Evolutionary conservation across 1,140 invertebrate species (phyloP).

Genomic region (Brachionus koreanus): DNA sequence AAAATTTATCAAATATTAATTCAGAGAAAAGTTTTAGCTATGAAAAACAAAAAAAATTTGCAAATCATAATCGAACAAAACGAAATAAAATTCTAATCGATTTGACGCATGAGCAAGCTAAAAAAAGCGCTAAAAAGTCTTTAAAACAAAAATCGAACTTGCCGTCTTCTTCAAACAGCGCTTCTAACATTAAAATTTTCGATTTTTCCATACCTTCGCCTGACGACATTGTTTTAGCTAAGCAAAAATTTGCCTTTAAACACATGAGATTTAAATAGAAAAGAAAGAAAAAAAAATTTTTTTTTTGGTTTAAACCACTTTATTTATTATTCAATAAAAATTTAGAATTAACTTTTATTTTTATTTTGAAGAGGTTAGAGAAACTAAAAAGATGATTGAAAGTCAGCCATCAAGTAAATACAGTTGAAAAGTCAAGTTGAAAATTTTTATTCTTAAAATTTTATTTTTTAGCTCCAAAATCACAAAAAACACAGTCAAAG

Average conservation of each 20-base stretch:
- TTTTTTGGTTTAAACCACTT: background rate
- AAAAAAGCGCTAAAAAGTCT: background rate
- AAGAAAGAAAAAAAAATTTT: too few relatives aligned
- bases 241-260: conserved; percentile 51
- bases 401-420: conserved; percentile 1
- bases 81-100: background rate
- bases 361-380: background rate
- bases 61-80: background rate
- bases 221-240: conserved; percentile 60
- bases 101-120: background rate
- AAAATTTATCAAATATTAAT: background rate
- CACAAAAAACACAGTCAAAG: background rate
- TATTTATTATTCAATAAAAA: conserved; percentile 5
- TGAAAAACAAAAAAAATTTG: conserved; percentile 8
- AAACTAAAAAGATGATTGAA: background rate
- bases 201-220: conserved; percentile 65
- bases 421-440: too few relatives aligned
- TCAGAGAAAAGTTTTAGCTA: background rate
- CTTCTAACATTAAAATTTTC: conserved; percentile 52
- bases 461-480: conserved; percentile 3
- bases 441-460: background rate
- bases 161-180: background rate
- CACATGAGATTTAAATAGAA: conserved; percentile 34
- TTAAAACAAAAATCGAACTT: background rate
- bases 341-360: background rate